Percentiles rank a stretch among this genome's conserved stretches.
Evolutionary conservation across 2,113 vertebrate genomes (phyloP).

Genomic region (Lagopus muta): DNA sequence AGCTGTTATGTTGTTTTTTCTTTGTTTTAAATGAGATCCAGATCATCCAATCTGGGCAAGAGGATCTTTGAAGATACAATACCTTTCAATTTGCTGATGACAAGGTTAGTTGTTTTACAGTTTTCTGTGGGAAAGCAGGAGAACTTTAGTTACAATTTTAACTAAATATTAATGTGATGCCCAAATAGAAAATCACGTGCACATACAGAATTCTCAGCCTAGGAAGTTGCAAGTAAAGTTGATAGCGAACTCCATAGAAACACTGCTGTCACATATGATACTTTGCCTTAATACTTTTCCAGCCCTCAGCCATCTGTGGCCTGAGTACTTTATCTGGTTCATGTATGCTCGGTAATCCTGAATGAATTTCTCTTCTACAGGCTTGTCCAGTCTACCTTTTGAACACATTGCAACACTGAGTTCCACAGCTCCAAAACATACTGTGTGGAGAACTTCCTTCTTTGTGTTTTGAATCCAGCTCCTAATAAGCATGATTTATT

Average conservation of each 20-base stretch:
- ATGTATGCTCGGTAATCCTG: not conserved
- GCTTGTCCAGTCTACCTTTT: not conserved
- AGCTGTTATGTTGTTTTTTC: not conserved
- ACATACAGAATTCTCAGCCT: not conserved
- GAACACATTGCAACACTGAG: not conserved
- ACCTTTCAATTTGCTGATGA: not conserved
- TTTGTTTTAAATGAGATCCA: not conserved
- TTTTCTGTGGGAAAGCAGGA: not conserved
- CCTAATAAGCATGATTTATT: not conserved
- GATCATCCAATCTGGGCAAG: not conserved
- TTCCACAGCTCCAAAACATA: not conserved
- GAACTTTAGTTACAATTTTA: not conserved
- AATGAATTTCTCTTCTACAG: not conserved
- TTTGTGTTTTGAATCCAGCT: not conserved
- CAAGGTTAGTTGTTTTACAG: not conserved
- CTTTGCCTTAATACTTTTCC: not conserved
- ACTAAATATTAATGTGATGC: not conserved
- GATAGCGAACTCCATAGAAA: not conserved
- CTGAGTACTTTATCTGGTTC: not conserved
- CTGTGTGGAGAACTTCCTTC: not conserved
- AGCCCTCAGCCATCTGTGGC: not conserved
- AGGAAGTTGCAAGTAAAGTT: not conserved
- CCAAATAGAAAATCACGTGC: not conserved
- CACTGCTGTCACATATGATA: accelerated
- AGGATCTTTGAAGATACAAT: not conserved